A percentile compares a stretch with the other conserved stretches of the same genome.
Evolutionary conservation across 1,140 invertebrate genomes (phyloP).

Genomic region (Drosophila tropicalis): DNA sequence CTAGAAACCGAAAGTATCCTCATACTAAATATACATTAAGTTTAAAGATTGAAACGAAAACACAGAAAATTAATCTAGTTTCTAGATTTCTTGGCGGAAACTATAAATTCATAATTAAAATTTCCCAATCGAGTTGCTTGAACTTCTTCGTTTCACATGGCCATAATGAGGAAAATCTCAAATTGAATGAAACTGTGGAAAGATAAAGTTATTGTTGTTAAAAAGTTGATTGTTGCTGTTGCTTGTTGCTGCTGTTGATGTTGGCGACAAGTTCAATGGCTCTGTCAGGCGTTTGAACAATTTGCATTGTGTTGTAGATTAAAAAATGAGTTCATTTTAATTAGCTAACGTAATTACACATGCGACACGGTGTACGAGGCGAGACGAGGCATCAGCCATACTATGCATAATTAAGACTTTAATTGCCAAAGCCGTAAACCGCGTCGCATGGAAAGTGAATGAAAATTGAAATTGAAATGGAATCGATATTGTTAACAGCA

Average conservation of each 20-base stretch:
- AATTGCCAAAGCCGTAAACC: constrained; percentile 43
- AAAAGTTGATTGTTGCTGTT: not conserved
- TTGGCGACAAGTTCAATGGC: constrained; percentile 73
- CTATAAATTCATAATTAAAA: not conserved
- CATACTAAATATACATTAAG: no score
- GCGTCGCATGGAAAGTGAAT: constrained; percentile 40
- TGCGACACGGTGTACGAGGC: constrained; percentile 45
- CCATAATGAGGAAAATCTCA: not conserved
- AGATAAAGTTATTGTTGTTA: not conserved
- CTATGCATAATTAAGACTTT: constrained; percentile 64
- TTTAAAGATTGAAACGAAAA: constrained; percentile 19
- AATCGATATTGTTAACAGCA: constrained; percentile 16
- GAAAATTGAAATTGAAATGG: constrained; percentile 47
- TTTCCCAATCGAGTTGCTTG: constrained; percentile 3
- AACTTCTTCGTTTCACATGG: constrained; percentile 3
- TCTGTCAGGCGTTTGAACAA: constrained; percentile 51
- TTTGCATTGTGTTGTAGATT: constrained; percentile 66
- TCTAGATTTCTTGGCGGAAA: constrained; percentile 2
- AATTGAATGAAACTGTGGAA: not conserved
- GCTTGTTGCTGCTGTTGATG: constrained; percentile 13
- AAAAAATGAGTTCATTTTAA: constrained; percentile 56
- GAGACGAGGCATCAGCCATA: constrained; percentile 5
- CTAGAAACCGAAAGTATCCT: constrained; percentile 32
- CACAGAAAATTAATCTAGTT: constrained; percentile 39
- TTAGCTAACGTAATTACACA: constrained; percentile 66